Base-by-base conservation (phyloP, 2,888 invertebrate genomes). In the Eristalis tenax region DNA sequence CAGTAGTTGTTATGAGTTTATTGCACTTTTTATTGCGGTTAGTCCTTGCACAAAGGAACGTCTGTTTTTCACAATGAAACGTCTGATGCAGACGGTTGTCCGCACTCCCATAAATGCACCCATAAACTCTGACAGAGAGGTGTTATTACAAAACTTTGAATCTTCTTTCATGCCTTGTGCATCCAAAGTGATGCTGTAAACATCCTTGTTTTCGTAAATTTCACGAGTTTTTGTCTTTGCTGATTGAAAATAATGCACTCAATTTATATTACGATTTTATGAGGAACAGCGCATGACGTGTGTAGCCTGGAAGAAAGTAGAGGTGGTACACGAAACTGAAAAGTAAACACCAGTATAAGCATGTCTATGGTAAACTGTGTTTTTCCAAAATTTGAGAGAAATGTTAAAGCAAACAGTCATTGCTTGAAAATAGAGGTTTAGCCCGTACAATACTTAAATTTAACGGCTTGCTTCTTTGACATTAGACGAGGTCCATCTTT, bases 21-120 rank as follows among this genome's bases (percentile, higher is more conserved):
- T 70, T 64, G 64, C 63, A 78, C 50, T 22, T 78, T 77, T 78
- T 78, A 79, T 79, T 71, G 78, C 78, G 71, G 78, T 65, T 71
- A 65, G 64, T 71, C 64, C 28, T 40, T 32, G 57, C 57, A 65
- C 71, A 71, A 79, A 59, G 10, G 57, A 57, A 32, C 35, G 68
- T 22, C 28, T 40, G 59, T 18, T 50, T 28, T 68, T 66, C 66
- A 75, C 66, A 59, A 66, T 4, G 28, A 10, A 43, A 8, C 57
- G 38, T 26, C 38, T 65, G 38, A 32, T 40, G 13, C 22, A 23
- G 18, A 13, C 28, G 10, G 40, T 56, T 71, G 35, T 59, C 59
- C 11, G n/a, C 26, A 10, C 23, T 2, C 26, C 28, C 11, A 5
- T 69, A 57, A 38, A 40, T 23, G 13, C 59, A 76, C 18, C 18